Evolutionary conservation across 2,888 invertebrate genomes (phyloP).

Genomic region (Onthophagus sagittarius): DNA sequence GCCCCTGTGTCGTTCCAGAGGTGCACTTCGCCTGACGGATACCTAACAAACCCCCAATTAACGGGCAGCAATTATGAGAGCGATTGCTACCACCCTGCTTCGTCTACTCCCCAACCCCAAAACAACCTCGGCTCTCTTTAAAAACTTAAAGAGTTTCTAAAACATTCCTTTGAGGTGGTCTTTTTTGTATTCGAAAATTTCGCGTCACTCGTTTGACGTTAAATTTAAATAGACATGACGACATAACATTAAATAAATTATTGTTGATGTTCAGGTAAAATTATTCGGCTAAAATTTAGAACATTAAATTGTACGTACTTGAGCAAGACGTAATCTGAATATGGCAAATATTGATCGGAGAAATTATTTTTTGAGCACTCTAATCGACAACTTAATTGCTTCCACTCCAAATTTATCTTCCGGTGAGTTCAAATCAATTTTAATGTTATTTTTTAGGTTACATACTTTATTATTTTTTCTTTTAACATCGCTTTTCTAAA

Average conservation of each 20-base stretch:
- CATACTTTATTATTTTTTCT: not conserved
- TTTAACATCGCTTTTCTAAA: not conserved
- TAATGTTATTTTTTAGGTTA: too few relatives aligned
- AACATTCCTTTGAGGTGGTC: too few relatives aligned
- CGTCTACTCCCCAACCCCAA: not conserved
- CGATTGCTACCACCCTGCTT: not conserved
- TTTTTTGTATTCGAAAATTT: too few relatives aligned
- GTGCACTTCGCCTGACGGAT: not conserved
- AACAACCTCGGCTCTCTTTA: not conserved
- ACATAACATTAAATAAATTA: too few relatives aligned
- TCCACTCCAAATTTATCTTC: not conserved
- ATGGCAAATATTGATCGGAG: not conserved
- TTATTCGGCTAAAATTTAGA: too few relatives aligned
- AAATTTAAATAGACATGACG: too few relatives aligned
- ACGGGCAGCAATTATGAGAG: not conserved
- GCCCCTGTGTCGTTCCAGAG: not conserved
- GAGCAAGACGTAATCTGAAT: not conserved
- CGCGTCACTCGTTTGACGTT: too few relatives aligned
- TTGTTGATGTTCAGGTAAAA: too few relatives aligned
- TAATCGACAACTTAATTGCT: not conserved
- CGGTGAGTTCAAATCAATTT: not conserved
- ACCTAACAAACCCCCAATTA: not conserved
- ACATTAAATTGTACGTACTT: not conserved
- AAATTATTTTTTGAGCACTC: not conserved
- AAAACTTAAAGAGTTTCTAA: too few relatives aligned